Evolutionary conservation across 2,113 vertebrate genomes (phyloP).

Genomic region (Odocoileus hemionus): DNA sequence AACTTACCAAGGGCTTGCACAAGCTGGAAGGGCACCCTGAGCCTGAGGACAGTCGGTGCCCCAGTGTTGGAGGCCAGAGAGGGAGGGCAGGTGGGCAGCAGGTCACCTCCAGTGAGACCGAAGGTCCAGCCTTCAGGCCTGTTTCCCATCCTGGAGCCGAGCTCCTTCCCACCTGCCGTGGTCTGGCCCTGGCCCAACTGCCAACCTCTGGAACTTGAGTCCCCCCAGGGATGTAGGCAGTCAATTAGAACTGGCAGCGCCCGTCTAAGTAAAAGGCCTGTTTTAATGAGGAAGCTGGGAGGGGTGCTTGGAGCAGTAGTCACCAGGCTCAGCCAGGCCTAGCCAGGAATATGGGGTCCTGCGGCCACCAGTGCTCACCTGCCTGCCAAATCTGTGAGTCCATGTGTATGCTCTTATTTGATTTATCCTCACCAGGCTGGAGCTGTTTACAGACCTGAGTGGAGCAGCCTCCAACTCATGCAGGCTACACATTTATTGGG

Average conservation of each 20-base stretch:
- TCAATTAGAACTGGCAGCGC: background rate
- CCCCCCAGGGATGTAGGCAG: accelerated
- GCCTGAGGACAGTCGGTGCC: background rate
- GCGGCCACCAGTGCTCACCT: background rate
- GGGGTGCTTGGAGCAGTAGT: accelerated
- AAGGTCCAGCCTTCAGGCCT: background rate
- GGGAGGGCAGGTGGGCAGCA: background rate
- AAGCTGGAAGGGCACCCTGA: background rate
- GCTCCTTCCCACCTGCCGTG: background rate
- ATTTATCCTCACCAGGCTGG: background rate
- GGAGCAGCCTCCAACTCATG: background rate
- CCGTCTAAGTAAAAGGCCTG: background rate
- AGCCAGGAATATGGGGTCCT: background rate
- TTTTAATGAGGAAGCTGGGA: accelerated
- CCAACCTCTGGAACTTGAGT: background rate
- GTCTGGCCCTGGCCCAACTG: constrained; percentile 28
- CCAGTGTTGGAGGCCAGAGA: background rate
- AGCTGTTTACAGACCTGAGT: background rate
- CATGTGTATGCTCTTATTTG: too few species aligned
- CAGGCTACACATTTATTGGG: background rate
- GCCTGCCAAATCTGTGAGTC: background rate
- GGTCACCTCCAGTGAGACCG: background rate
- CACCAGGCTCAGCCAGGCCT: background rate
- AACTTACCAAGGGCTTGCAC: background rate
- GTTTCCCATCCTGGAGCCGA: background rate